Conservation (phyloP, 2,888 invertebrate species). For the Geotrupes spiniger region DNA sequence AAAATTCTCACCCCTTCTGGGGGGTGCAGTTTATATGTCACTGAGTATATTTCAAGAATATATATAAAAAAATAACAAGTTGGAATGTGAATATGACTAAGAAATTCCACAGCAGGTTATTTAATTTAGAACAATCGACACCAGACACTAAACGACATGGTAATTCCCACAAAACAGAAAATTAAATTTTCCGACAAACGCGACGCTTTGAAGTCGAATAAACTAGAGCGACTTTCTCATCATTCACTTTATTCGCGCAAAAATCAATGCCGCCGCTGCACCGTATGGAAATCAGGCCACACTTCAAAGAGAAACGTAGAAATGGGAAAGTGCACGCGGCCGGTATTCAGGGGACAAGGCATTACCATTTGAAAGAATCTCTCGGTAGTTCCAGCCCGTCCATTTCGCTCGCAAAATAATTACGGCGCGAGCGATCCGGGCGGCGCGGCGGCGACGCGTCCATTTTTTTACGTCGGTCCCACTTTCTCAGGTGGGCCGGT, state of each 20-base stretch:
- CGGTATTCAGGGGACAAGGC: conserved; percentile 12
- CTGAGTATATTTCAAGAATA: too few relatives aligned
- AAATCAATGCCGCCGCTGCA: conserved; percentile 12
- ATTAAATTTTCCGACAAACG: too few relatives aligned
- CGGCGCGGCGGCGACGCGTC: background rate
- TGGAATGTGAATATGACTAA: too few relatives aligned
- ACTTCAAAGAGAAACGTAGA: background rate
- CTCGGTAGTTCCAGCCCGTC: background rate
- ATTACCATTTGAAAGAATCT: conserved; percentile 24
- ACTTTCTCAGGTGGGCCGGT: background rate
- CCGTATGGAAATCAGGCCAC: conserved; percentile 19
- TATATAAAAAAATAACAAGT: too few relatives aligned
- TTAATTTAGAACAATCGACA: too few relatives aligned
- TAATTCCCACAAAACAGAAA: too few relatives aligned
- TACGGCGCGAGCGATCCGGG: too few relatives aligned
- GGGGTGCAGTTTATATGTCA: too few relatives aligned
- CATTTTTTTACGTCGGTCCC: background rate
- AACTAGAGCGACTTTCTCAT: conserved; percentile 12
- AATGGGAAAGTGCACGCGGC: conserved; percentile 10
- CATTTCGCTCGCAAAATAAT: background rate
- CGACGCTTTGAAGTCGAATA: too few relatives aligned
- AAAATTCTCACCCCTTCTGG: too few relatives aligned
- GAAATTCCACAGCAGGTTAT: too few relatives aligned
- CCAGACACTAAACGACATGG: too few relatives aligned
- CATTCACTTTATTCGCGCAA: conserved; percentile 1